These are phyloP conservation scores for Drosophila mettleri DNA, from an alignment of 2,888 invertebrate species.

Conservation along the genomic window DNA sequence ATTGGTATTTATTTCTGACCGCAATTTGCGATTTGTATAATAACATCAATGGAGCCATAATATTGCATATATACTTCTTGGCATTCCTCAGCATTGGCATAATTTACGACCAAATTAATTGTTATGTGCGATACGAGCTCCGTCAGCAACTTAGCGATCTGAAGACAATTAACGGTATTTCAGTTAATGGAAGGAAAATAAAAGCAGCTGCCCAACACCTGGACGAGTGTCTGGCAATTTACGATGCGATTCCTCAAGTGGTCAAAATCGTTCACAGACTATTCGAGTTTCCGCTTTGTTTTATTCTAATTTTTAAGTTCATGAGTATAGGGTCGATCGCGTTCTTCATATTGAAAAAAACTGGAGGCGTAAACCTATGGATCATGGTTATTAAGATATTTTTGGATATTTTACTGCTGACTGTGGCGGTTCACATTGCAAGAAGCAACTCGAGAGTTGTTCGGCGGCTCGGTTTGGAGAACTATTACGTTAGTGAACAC, in stretches of 20 bases:
- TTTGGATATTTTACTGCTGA: slow-evolving; percentile 58
- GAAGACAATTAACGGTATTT: slow-evolving; percentile 7
- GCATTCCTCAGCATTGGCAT: slow-evolving; percentile 61
- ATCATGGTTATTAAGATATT: slow-evolving; percentile 27
- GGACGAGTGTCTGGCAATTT: slow-evolving; percentile 57
- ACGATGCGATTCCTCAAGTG: slow-evolving; percentile 53
- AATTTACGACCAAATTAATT: slow-evolving; percentile 55
- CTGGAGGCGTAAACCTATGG: slow-evolving; percentile 4
- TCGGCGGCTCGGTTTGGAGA: slow-evolving; percentile 59
- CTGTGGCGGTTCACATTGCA: slow-evolving; percentile 55
- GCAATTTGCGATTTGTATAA: slow-evolving; percentile 16
- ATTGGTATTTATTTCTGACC: rapidly evolving
- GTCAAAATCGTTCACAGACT: slow-evolving; percentile 46
- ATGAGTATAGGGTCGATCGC: slow-evolving; percentile 29
- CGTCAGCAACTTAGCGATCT: slow-evolving; percentile 37
- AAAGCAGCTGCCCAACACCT: slow-evolving; percentile 30
- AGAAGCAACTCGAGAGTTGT: slow-evolving; percentile 46
- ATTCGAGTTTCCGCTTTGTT: slow-evolving; percentile 54
- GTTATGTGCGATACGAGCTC: slow-evolving; percentile 49
- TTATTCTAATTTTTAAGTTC: slow-evolving; percentile 36
- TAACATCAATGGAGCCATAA: slow-evolving; percentile 29
- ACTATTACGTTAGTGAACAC: slow-evolving; percentile 41
- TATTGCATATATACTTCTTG: slow-evolving; percentile 54
- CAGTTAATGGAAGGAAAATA: slow-evolving; percentile 8
- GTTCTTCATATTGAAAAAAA: slow-evolving; percentile 17